Conservation (phyloP, 2,797 vertebrate genomes). For the Lates japonicus region DNA sequence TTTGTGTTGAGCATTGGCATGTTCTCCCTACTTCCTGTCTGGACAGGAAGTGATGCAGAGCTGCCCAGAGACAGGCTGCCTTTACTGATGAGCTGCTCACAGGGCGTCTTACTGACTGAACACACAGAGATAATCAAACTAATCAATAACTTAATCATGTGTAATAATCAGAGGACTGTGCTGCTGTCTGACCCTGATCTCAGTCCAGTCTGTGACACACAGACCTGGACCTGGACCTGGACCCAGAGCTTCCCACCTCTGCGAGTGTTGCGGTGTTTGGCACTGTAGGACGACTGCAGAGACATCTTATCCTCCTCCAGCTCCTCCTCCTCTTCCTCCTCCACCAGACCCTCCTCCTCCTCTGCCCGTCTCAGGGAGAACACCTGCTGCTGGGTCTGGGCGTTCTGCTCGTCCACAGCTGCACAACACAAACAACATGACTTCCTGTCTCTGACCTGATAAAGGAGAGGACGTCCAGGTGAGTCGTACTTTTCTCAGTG, state of each 20-base stretch:
- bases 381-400: conserved; percentile 90
- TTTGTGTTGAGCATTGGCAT: conserved; percentile 93
- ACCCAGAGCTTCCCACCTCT: conserved; percentile 81
- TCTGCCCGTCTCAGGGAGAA: conserved; percentile 79
- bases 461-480: not conserved
- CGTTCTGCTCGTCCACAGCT: conserved; percentile 98
- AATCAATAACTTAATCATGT: no score
- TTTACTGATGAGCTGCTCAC: conserved; percentile 93
- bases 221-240: no score
- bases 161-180: no score
- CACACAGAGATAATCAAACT: conserved; percentile 5
- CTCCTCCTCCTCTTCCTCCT: conserved; percentile 79
- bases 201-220: no score
- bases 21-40: conserved; percentile 90
- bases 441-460: no score
- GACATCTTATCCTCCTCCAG: conserved; percentile 79
- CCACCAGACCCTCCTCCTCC: conserved; percentile 81
- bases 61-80: conserved; percentile 88
- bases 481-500: conserved; percentile 92
- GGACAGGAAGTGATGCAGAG: conserved; percentile 92
- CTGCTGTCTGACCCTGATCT: no score
- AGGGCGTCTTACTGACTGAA: conserved; percentile 90
- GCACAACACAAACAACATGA: conserved; percentile 17
- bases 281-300: conserved; percentile 82
- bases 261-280: conserved; percentile 79